Evolutionary conservation across 2,113 vertebrate genomes (phyloP).

Genomic region (Cynopterus brachyotis): DNA sequence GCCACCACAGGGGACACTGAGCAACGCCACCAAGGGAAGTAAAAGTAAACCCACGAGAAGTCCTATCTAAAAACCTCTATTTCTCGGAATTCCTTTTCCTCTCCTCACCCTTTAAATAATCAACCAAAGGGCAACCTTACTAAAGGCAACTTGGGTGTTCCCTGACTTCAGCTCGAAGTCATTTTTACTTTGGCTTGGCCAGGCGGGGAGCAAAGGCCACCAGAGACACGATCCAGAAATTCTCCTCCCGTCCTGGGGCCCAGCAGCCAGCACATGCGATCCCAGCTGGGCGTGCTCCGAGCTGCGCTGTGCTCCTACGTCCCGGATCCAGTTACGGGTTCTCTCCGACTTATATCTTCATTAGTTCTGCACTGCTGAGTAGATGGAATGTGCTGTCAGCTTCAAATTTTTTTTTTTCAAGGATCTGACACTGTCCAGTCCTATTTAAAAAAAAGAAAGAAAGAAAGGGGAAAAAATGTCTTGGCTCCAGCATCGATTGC

Average conservation of each 20-base stretch:
- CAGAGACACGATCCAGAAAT: conserved; percentile 69
- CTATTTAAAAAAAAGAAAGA: background rate
- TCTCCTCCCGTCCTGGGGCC: background rate
- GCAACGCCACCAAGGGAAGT: background rate
- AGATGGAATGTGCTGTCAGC: conserved; percentile 70
- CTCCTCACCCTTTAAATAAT: background rate
- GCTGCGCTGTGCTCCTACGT: conserved; percentile 35
- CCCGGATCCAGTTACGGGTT: conserved; percentile 74
- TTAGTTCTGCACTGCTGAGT: conserved; percentile 72
- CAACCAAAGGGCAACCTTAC: background rate
- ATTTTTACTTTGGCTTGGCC: conserved; percentile 47
- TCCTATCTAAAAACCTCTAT: background rate
- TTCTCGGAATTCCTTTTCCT: background rate
- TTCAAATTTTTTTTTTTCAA: conserved; percentile 66
- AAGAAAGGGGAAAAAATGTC: background rate
- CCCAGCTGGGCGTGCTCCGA: conserved; percentile 56
- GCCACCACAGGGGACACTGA: background rate
- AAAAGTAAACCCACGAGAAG: too few relatives aligned
- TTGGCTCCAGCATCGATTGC: conserved; percentile 49
- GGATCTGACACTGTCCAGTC: conserved; percentile 59
- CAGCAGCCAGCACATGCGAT: conserved; percentile 36
- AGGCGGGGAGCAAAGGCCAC: background rate
- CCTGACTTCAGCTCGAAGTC: background rate
- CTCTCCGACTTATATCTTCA: conserved; percentile 74
- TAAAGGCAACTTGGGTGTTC: background rate